Conservation (phyloP, 2,797 vertebrate species). For the Tragopan temminckii region DNA sequence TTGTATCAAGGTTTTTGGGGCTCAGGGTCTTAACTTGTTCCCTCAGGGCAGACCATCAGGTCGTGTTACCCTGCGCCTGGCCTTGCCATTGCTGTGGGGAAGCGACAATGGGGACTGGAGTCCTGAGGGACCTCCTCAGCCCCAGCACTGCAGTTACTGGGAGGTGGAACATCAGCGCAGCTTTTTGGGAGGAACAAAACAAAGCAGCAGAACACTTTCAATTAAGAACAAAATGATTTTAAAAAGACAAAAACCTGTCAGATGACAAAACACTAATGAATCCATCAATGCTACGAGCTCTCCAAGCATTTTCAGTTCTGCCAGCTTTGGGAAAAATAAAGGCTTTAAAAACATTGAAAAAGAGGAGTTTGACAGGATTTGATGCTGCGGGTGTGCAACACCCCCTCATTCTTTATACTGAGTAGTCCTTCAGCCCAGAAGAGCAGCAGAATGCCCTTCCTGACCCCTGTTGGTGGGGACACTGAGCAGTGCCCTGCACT, state of each 20-base stretch:
- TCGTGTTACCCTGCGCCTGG: accelerated
- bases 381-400: neutral
- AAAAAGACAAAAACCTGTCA: neutral
- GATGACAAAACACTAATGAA: conserved; percentile 28
- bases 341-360: neutral
- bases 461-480: neutral
- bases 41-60: neutral
- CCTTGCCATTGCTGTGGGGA: neutral
- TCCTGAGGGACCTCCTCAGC: neutral
- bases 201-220: conserved; percentile 6
- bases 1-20: conserved; percentile 6
- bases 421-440: neutral
- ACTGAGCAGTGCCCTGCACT: neutral
- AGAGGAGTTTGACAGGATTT: neutral
- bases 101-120: neutral
- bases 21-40: neutral
- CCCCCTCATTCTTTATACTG: neutral
- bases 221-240: neutral
- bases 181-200: conserved; percentile 37
- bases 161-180: neutral
- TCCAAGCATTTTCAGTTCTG: neutral
- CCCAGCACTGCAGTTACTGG: neutral
- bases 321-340: neutral
- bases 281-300: neutral
- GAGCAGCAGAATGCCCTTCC: neutral